phyloP scores from a whole-genome alignment of 2,888 invertebrate species.

The Synanthedon formicaeformis region DNA sequence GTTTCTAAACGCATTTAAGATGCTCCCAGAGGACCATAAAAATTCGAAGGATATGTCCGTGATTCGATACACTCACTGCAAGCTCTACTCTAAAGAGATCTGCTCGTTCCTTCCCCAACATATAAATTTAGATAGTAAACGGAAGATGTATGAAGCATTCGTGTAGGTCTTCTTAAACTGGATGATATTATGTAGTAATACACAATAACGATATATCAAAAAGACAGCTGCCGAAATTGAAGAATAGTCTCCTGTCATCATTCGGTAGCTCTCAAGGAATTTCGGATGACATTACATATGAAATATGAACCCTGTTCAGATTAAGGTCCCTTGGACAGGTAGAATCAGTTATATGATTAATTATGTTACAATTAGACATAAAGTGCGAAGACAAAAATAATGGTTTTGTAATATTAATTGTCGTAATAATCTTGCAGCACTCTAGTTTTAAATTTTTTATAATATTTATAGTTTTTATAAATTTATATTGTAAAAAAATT shows the following conservation, averaged over 20 bases:
- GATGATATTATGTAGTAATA: conserved; percentile 17
- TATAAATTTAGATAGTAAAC: not conserved
- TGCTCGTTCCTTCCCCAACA: conserved; percentile 2
- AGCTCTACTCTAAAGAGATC: conserved; percentile 11
- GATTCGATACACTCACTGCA: conserved; percentile 11
- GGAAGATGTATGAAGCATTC: conserved; percentile 1
- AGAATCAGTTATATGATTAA: not conserved
- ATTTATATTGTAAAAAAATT: too few species aligned
- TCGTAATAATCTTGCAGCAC: too few species aligned
- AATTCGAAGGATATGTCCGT: conserved; percentile 19
- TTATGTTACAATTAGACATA: not conserved
- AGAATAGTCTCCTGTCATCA: conserved; percentile 27
- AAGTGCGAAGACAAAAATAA: too few species aligned
- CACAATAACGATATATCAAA: conserved; percentile 39
- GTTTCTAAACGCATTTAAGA: conserved; percentile 9
- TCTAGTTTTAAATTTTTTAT: too few species aligned
- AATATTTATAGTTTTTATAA: too few species aligned
- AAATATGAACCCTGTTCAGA: not conserved
- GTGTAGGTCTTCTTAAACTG: conserved; percentile 11
- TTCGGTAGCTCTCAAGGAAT: conserved; percentile 20
- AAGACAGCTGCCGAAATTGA: conserved; percentile 38
- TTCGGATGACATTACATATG: conserved; percentile 1
- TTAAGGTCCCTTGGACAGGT: too few species aligned
- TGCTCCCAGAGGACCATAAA: conserved; percentile 14
- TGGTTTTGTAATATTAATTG: too few species aligned